Base-by-base conservation (phyloP, 1,140 invertebrate genomes). In the Zaprionus inermis region DNA sequence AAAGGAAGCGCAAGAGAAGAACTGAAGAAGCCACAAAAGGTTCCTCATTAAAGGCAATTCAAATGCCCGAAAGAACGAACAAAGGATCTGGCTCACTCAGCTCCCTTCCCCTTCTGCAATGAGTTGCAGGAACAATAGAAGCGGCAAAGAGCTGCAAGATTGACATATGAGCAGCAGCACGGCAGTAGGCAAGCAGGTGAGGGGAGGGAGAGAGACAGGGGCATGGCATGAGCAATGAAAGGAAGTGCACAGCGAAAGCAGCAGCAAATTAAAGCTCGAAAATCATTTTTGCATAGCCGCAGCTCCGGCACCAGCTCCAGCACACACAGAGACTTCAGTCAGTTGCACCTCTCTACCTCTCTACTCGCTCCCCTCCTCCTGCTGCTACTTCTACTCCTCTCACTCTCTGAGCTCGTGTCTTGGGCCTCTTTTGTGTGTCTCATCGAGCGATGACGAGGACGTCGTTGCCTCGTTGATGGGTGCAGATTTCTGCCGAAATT, bases 401-500 rank as follows among this genome's bases (percentile, higher is more conserved):
- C 28, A 3, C 65, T 16, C 30, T 52, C 18, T 24, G 11, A 6
- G 69, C 82, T 84, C 79, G 78, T 84, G 63, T 81, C 81, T 84
- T 58, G 38, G 41, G 30, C 73, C 60, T 72, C 67, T 63, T 20
- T 24, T 71, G 59, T 75, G 24, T 71, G 59, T 75, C 60, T 68
- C 58, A 46, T n/a, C 32, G 58, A 66, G 64, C 64, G 70, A 86
- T 77, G 86, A 86, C 77, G 88, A 80, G 78, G 71, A 90, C 71
- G 54, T 75, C 67, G 63, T 71, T 61, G 70, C 61, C 57, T 71
- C 51, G 89, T 79, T 89, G 89, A 91, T 91, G 89, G 83, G 84
- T 91, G 88, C 89, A 91, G 83, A 91, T 91, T 91, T 91, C 89
- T 89, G 89, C 83, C 83, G 89, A 91, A 91, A 91, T 89, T 91